phyloP scores from a whole-genome alignment of 2,797 vertebrate species.

The Todus mexicanus region DNA sequence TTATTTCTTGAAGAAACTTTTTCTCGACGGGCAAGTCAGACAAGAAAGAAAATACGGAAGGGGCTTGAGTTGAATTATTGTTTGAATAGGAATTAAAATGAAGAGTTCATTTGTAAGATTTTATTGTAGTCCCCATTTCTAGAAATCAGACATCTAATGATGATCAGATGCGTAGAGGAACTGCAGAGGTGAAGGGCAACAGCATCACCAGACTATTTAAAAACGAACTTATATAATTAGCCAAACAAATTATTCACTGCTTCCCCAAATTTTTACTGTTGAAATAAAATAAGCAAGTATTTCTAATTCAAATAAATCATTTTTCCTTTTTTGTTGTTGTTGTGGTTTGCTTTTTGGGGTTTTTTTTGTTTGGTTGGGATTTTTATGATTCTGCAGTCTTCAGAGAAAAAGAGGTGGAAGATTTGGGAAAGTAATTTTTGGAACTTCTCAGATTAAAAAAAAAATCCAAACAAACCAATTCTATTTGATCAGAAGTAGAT shows the following conservation, averaged over 20 bases:
- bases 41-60: background rate
- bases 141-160: background rate
- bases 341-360: background rate
- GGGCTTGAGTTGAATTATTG: background rate
- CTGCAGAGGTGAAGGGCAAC: background rate
- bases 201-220: background rate
- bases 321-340: background rate
- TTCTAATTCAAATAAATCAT: background rate
- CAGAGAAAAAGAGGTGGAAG: background rate
- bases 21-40: background rate
- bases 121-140: background rate
- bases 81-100: background rate
- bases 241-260: background rate
- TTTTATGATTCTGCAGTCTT: background rate
- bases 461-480: background rate
- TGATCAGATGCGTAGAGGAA: background rate
- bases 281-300: background rate
- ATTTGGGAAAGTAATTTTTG: background rate
- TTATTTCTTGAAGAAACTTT: background rate
- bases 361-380: too few relatives aligned
- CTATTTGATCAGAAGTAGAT: background rate
- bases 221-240: background rate
- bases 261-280: background rate
- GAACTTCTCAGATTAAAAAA: background rate
- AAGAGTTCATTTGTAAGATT: background rate